Evolutionary conservation across 2,113 vertebrate species (phyloP), one percentile per base, ranked within the genome.

Genomic region (Genyomyrus donnyi): DNA sequence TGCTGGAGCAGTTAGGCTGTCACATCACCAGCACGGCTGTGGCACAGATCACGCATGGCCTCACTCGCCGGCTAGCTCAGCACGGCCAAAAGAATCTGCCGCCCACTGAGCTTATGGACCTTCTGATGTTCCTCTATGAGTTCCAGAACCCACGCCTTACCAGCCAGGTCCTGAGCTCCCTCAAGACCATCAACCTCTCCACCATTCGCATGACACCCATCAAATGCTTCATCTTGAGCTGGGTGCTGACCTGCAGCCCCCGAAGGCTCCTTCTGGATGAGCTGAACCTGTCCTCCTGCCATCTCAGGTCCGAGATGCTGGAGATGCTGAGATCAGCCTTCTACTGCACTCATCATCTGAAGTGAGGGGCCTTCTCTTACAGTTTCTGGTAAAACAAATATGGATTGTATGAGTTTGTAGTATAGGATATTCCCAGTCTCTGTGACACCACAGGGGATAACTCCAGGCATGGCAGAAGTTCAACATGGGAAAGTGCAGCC

Each of bases 81-180:
- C 95, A 96, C 53, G 94, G 97, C 62, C 94, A 93, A 45, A 97
- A 93, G 89, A 94, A 95, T 1, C 95, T 97, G 90, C 98, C 98
- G 2, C 96, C 98, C 0, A 96, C 97, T 0, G 98, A 99, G 94
- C 94, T 98, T 89, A 97, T 99, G 94, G 98, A 99, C 91, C 96
- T 99, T 66, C 96, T 99, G 87, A 96, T 99, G 90, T 97, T 99
- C 87, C 95, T 99, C 45, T 98, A 98, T 0, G 98, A 99, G 96
- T 98, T 99, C 93, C 98, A 99, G 95, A 99, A 98, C 15, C 97
- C 97, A 91, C 95, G 95, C 88, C 97, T 99, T 91, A 97, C 97
- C 0, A 96, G 97, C 0, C 97, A 98, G 92, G 96, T 99, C 88
- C 21, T 99, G 88, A 92, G 95, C 85, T 97, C 97, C 24, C 95